phyloP scores from a whole-genome alignment of 2,797 vertebrate species.

The Cygnus olor region DNA sequence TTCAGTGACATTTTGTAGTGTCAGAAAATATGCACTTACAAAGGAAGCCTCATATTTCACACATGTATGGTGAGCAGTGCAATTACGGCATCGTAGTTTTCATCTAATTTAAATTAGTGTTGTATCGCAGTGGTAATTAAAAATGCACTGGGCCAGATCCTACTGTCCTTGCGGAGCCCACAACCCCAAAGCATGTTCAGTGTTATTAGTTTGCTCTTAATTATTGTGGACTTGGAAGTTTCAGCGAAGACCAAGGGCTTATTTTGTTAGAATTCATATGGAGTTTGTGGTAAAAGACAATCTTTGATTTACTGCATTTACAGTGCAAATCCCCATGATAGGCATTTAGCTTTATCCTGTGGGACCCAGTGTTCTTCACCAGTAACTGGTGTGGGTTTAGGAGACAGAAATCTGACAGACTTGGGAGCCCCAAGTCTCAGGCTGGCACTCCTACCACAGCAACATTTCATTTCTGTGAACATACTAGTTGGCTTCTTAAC shows the following conservation, averaged over 20 bases:
- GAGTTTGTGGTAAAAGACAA: background rate
- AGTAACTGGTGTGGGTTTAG: fast-evolving
- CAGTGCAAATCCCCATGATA: background rate
- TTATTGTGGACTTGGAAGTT: background rate
- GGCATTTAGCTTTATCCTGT: background rate
- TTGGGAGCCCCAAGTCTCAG: fast-evolving
- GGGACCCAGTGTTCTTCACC: background rate
- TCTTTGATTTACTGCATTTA: background rate
- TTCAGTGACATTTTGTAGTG: background rate
- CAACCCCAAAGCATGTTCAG: background rate
- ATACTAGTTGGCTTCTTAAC: background rate
- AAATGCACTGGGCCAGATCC: background rate
- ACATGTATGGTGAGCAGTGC: background rate
- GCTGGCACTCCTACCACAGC: background rate
- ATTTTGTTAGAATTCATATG: background rate
- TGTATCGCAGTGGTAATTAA: background rate
- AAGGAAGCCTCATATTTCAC: background rate
- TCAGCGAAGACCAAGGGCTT: background rate
- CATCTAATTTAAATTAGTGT: background rate
- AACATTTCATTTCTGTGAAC: background rate
- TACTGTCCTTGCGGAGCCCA: background rate
- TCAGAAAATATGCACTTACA: background rate
- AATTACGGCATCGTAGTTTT: fast-evolving
- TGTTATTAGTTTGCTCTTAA: background rate
- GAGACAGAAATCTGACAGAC: background rate